Evolutionary conservation across 2,797 vertebrate genomes (phyloP).

Genomic region (Pseudomugil gertrudae): DNA sequence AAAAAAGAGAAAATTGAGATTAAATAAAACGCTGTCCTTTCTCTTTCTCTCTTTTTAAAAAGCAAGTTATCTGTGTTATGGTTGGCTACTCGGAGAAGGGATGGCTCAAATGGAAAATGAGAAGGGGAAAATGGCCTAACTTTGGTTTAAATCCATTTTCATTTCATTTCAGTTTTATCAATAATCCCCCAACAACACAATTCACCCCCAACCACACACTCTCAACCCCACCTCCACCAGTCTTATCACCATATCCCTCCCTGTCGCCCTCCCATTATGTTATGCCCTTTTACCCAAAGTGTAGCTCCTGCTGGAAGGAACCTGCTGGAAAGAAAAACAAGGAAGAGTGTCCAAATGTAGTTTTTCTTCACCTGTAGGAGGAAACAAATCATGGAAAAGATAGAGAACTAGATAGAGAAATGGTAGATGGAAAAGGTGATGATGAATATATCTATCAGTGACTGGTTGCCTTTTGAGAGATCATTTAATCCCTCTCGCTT

Average conservation of each 20-base stretch:
- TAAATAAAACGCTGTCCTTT: slow-evolving; percentile 91
- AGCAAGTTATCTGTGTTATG: slow-evolving; percentile 81
- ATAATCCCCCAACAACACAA: slow-evolving; percentile 76
- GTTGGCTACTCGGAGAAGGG: slow-evolving; percentile 80
- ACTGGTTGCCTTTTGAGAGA: slow-evolving; percentile 24
- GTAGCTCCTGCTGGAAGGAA: slow-evolving; percentile 54
- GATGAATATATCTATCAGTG: slow-evolving; percentile 43
- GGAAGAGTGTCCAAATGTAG: slow-evolving; percentile 6
- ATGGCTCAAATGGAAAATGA: slow-evolving; percentile 83
- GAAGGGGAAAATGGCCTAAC: slow-evolving; percentile 80
- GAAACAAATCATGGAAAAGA: slow-evolving; percentile 53
- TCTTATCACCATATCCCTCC: slow-evolving; percentile 48
- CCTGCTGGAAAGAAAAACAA: slow-evolving; percentile 68
- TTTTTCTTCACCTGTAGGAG: slow-evolving; percentile 74
- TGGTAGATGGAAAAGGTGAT: slow-evolving; percentile 44
- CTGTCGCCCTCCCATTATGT: slow-evolving; percentile 30
- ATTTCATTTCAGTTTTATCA: slow-evolving; percentile 75
- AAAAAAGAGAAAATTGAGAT: slow-evolving; percentile 96
- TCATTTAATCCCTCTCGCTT: slow-evolving; percentile 20
- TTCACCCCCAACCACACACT: slow-evolving; percentile 70
- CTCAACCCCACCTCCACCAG: slow-evolving; percentile 67
- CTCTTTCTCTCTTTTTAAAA: slow-evolving; percentile 70
- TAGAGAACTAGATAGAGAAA: slow-evolving; percentile 31
- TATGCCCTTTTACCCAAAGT: slow-evolving; percentile 34
- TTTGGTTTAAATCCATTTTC: slow-evolving; percentile 75